A percentile compares a stretch with the other conserved stretches of the same genome.
These are phyloP conservation scores for Andrena bicolor DNA, from an alignment of 2,888 invertebrate genomes.

Conservation along the genomic window DNA sequence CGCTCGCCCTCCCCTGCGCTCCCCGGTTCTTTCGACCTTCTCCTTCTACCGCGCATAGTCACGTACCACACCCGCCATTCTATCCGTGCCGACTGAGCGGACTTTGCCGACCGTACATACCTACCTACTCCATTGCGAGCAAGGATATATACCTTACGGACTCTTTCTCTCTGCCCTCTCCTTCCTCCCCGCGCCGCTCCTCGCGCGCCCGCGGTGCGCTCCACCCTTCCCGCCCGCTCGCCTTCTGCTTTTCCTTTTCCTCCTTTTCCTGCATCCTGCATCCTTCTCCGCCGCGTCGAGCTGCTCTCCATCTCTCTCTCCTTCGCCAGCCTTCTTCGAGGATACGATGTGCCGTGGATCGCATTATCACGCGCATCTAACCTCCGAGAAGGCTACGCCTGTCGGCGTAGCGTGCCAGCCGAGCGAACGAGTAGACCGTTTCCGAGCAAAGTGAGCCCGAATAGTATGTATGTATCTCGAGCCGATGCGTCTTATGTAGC, in stretches of 20 bases:
- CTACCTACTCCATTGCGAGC: conserved; percentile 65
- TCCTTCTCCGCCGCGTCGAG: conserved; percentile 15
- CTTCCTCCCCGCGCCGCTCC: conserved; percentile 5
- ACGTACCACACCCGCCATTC: conserved; percentile 76
- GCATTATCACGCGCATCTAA: conserved; percentile 75
- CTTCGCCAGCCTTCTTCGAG: conserved; percentile 58
- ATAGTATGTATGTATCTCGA: conserved; percentile 37
- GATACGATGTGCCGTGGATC: conserved; percentile 72
- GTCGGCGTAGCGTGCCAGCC: conserved; percentile 65
- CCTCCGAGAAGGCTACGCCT: conserved; percentile 74
- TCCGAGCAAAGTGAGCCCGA: conserved; percentile 62
- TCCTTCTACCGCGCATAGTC: conserved; percentile 70
- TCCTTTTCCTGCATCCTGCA: conserved; percentile 48
- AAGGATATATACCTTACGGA: conserved; percentile 60
- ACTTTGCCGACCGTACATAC: conserved; percentile 69
- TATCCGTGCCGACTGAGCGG: conserved; percentile 73
- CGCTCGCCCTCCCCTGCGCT: conserved; percentile 46
- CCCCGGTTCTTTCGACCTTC: conserved; percentile 64
- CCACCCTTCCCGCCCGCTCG: conserved; percentile 8
- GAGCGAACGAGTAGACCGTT: conserved; percentile 58
- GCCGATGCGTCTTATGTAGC: conserved; percentile 25
- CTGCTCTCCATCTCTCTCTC: neutral
- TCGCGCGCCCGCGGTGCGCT: conserved; percentile 19
- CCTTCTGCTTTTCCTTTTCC: conserved; percentile 23
- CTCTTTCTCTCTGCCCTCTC: conserved; percentile 30